A percentile compares a stretch with the other conserved stretches of the same genome.
Conservation (phyloP, 2,797 vertebrate species). For the Tangara arthus region DNA sequence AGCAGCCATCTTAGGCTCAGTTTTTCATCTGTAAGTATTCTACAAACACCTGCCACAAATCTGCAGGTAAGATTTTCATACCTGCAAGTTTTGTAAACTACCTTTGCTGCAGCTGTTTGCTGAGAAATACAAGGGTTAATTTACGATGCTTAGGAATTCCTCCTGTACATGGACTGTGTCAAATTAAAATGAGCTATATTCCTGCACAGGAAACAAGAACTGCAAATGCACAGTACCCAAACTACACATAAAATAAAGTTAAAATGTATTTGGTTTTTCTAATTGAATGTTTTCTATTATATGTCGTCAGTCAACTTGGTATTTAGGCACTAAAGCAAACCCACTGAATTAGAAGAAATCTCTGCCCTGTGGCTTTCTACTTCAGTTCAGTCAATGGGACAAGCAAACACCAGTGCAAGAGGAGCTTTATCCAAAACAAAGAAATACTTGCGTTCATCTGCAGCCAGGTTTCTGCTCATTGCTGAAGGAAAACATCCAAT, state of each 20-base stretch:
- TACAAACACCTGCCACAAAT: background rate
- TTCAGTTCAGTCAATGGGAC: background rate
- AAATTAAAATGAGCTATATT: background rate
- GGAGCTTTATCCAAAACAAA: background rate
- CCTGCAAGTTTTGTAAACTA: background rate
- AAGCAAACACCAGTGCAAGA: background rate
- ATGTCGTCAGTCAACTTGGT: background rate
- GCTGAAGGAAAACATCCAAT: background rate
- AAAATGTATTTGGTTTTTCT: background rate
- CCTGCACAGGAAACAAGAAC: background rate
- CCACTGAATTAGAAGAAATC: background rate
- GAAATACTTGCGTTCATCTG: background rate
- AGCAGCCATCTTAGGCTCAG: background rate
- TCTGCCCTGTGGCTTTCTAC: rapidly evolving
- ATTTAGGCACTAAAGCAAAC: background rate
- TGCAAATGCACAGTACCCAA: background rate
- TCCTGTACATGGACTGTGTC: background rate
- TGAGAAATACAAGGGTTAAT: background rate
- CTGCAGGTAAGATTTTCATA: background rate
- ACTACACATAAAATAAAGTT: background rate
- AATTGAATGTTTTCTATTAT: background rate
- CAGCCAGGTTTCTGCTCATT: background rate
- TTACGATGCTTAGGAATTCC: background rate
- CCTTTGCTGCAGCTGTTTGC: background rate
- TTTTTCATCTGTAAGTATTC: background rate